A percentile compares a stretch with the other conserved stretches of the same genome.
Evolutionary conservation across 2,797 vertebrate genomes (phyloP).

Genomic region (Presbytis comata): DNA sequence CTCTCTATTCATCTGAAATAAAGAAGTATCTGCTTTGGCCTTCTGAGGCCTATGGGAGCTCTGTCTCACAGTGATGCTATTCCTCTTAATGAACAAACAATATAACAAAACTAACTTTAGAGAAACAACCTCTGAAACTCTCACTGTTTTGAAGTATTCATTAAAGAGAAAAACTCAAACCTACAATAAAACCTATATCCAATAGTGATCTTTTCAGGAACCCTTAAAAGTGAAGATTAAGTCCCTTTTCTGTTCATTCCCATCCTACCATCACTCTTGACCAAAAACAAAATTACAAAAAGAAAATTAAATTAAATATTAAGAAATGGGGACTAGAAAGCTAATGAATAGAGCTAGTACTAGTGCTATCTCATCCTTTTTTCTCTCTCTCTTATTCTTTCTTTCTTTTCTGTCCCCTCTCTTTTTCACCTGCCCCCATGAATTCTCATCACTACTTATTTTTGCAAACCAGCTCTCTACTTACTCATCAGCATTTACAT

Average conservation of each 20-base stretch:
- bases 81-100: constrained; percentile 24
- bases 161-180: constrained; percentile 25
- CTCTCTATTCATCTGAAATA: background rate
- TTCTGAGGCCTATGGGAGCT: background rate
- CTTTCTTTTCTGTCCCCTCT: background rate
- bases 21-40: background rate
- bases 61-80: background rate
- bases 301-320: constrained; percentile 17
- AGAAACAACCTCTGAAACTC: constrained; percentile 15
- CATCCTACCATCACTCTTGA: background rate
- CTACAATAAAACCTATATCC: constrained; percentile 8
- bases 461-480: background rate
- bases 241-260: background rate
- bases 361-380: background rate
- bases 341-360: background rate
- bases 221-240: background rate
- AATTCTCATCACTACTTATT: constrained; percentile 24
- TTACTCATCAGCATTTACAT: background rate
- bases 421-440: background rate
- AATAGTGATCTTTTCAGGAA: constrained; percentile 14
- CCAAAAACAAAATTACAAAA: background rate
- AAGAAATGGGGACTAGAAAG: background rate
- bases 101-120: constrained; percentile 4
- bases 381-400: background rate
- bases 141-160: constrained; percentile 21